These are phyloP conservation scores for Etheostoma perlongum DNA, from an alignment of 2,797 vertebrate species.

Conservation along the genomic window DNA sequence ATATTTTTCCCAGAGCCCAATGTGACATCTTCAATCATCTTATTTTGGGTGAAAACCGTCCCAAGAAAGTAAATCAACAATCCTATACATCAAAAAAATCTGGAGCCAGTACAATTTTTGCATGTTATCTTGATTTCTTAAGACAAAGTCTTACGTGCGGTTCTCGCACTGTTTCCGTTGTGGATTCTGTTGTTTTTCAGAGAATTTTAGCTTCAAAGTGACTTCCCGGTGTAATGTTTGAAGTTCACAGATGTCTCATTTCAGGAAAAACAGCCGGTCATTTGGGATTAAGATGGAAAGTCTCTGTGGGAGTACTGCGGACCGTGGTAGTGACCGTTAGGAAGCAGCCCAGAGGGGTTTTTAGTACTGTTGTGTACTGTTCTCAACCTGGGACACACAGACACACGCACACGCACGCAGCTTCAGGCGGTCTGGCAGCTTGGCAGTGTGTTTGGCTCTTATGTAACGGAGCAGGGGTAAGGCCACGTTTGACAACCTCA, in stretches of 20 bases:
- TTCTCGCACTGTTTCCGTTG: neutral
- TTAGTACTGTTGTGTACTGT: slow-evolving; percentile 37
- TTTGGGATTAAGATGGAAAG: slow-evolving; percentile 24
- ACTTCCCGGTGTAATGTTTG: neutral
- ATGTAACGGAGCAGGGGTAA: slow-evolving; percentile 47
- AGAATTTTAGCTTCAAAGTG: neutral
- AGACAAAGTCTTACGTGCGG: neutral
- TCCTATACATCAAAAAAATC: neutral
- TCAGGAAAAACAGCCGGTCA: slow-evolving; percentile 23
- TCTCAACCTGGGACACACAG: slow-evolving; percentile 38
- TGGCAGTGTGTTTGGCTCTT: slow-evolving; percentile 44
- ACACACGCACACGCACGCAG: slow-evolving; percentile 14
- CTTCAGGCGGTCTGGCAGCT: slow-evolving; percentile 49
- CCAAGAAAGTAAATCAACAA: neutral
- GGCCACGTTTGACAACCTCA: slow-evolving; percentile 29
- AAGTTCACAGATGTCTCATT: slow-evolving; percentile 24
- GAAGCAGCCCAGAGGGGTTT: slow-evolving; percentile 42
- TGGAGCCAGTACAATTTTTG: neutral
- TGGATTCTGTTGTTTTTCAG: neutral
- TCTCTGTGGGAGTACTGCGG: slow-evolving; percentile 13
- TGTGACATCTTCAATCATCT: neutral
- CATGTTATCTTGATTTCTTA: neutral
- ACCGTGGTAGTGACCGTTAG: slow-evolving; percentile 26
- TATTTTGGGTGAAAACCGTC: neutral
- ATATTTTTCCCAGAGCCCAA: neutral